A percentile compares a stretch with the other conserved stretches of the same genome.
These are phyloP conservation scores for Rotaria magnacalcarata DNA, from an alignment of 2,888 invertebrate species.

Conservation along the genomic window DNA sequence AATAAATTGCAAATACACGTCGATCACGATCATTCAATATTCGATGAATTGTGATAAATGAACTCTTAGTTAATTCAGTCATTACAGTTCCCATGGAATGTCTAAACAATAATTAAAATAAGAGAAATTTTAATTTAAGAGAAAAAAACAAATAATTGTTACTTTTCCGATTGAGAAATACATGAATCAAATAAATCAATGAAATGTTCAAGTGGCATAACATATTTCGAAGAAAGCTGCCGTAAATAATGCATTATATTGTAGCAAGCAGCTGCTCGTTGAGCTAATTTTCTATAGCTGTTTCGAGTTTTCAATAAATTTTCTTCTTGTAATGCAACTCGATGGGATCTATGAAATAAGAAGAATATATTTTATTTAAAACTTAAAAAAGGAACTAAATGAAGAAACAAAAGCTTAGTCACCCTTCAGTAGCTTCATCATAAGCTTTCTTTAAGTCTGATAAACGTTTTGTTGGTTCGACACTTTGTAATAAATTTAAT, in stretches of 20 bases:
- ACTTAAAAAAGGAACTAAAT: no score
- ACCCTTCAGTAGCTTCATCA: constrained; percentile 58
- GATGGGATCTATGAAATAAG: constrained; percentile 51
- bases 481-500: constrained; percentile 42
- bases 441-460: constrained; percentile 57
- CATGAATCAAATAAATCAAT: constrained; percentile 54
- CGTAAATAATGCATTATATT: constrained; percentile 56
- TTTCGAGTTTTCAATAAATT: constrained; percentile 54
- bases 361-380: background rate
- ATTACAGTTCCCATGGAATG: constrained; percentile 42
- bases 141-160: constrained; percentile 1
- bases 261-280: constrained; percentile 56
- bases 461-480: constrained; percentile 53
- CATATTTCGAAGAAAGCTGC: constrained; percentile 55
- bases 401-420: constrained; percentile 34
- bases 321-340: constrained; percentile 53
- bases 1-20: constrained; percentile 41
- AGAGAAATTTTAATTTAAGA: background rate
- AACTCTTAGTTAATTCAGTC: constrained; percentile 38
- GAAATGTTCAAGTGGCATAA: constrained; percentile 55
- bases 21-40: constrained; percentile 42
- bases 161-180: constrained; percentile 58
- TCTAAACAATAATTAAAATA: background rate
- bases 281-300: constrained; percentile 55
- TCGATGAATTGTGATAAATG: constrained; percentile 35